Conservation (phyloP, 2,113 vertebrate species). For the Numida meleagris region DNA sequence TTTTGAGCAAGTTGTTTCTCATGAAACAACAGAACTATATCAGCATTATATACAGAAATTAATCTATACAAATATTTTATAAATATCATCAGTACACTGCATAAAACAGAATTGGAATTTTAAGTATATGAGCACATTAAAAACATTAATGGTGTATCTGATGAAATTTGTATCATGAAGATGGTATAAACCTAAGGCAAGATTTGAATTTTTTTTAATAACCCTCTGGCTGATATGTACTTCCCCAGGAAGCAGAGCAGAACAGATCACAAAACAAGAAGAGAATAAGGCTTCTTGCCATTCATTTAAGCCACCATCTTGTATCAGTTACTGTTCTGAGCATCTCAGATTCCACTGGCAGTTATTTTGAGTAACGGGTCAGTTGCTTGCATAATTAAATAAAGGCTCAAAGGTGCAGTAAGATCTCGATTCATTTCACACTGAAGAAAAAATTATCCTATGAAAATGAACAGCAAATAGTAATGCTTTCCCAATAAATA, state of each 20-base stretch:
- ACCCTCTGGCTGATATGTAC: rapidly evolving
- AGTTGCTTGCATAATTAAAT: background rate
- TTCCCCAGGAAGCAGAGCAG: background rate
- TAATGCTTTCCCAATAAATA: background rate
- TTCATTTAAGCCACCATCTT: background rate
- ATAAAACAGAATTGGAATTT: background rate
- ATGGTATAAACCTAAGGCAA: background rate
- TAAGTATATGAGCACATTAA: background rate
- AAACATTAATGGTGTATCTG: background rate
- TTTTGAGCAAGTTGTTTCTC: background rate
- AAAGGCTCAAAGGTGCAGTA: background rate
- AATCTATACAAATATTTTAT: background rate
- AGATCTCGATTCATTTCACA: background rate
- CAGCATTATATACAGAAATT: background rate
- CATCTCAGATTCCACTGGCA: slow-evolving; percentile 9
- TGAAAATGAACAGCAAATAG: background rate
- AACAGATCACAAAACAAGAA: background rate
- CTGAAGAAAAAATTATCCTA: background rate
- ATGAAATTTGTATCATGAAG: background rate
- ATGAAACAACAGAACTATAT: background rate
- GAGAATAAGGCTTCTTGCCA: background rate
- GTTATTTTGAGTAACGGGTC: slow-evolving; percentile 14
- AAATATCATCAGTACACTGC: background rate
- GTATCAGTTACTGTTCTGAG: background rate
- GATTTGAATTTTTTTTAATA: background rate